Conservation (phyloP, 2,888 invertebrate species). For the Plagiodera versicolora region DNA sequence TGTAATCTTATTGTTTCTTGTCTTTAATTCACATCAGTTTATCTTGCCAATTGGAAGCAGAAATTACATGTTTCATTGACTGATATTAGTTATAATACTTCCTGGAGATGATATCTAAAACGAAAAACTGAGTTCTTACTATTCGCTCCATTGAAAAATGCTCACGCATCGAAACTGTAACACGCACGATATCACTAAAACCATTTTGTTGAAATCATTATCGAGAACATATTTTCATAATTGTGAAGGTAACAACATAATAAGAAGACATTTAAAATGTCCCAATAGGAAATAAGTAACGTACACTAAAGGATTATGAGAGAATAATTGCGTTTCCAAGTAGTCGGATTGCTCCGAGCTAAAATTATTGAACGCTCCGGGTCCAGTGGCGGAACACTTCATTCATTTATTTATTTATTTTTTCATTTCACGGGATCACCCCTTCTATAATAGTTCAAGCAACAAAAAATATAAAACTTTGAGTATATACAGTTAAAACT, state of each 20-base stretch:
- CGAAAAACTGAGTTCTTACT: too few relatives aligned
- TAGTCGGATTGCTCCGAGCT: slow-evolving; percentile 45
- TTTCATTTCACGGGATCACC: too few relatives aligned
- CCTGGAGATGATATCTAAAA: too few relatives aligned
- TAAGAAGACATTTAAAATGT: slow-evolving; percentile 39
- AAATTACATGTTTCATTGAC: too few relatives aligned
- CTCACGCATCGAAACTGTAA: not conserved
- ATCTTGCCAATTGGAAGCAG: too few relatives aligned
- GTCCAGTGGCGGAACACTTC: slow-evolving; percentile 14
- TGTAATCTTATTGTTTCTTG: too few relatives aligned
- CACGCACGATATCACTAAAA: slow-evolving; percentile 9
- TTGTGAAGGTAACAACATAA: slow-evolving; percentile 40
- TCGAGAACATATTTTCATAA: slow-evolving; percentile 30
- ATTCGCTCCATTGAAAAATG: not conserved
- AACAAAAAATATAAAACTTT: too few relatives aligned
- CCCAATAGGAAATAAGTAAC: slow-evolving; percentile 36
- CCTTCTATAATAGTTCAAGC: too few relatives aligned
- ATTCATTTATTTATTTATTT: too few relatives aligned
- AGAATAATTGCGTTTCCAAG: slow-evolving; percentile 42
- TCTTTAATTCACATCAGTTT: too few relatives aligned
- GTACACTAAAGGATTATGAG: slow-evolving; percentile 40
- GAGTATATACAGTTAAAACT: too few relatives aligned
- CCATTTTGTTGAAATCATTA: slow-evolving; percentile 15
- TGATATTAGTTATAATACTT: too few relatives aligned
- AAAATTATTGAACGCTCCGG: slow-evolving; percentile 16